Evolutionary conservation across 2,113 vertebrate species (phyloP), one percentile per base, ranked within the genome.

Genomic region (Microtus ochrogaster): DNA sequence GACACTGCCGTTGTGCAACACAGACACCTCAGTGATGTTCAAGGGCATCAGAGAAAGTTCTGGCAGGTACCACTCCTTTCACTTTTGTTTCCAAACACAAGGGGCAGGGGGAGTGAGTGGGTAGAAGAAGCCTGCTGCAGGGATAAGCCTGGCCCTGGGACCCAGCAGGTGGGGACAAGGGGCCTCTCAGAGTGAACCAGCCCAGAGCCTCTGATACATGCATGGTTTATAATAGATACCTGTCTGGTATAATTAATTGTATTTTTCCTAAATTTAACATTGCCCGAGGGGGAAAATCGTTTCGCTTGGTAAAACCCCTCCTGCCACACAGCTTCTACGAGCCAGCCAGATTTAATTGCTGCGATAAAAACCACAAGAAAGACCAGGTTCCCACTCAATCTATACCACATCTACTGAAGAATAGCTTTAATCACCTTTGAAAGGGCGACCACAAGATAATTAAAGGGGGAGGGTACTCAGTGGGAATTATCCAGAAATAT

Each of bases 351-450:
- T 99, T 99, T 99, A 99, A 99, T 99, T 99, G 99, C 99, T 98
- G 98, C 96, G 99, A 99, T 98, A 99, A 99, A 98, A 99, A 99
- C 99, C 99, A 99, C 99, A 99, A 99, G 99, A 99, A 99, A 99
- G 99, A 98, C 99, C 99, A 99, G 99, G 99, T 99, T 99, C 98
- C 99, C 99, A 98, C 99, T 99, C 99, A 99, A 99, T 99, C 98
- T 98, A 99, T 98, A 99, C 99, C 99, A 98, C 99, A 99, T 99
- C 98, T 98, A 98, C 97, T 96, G 97, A 98, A 99, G 99, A 99
- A 99, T 98, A 98, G 98, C 98, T 99, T 99, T 99, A 99, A 99
- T 99, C 99, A 99, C 98, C 98, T 99, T 99, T 99, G 99, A 99
- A 99, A 99, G 98, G 99, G 98, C 99, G 99, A 99, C 99, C 99